Evolutionary conservation across 2,797 vertebrate species (phyloP), one percentile per base, ranked within the genome.

Genomic region (Platalea minor): DNA sequence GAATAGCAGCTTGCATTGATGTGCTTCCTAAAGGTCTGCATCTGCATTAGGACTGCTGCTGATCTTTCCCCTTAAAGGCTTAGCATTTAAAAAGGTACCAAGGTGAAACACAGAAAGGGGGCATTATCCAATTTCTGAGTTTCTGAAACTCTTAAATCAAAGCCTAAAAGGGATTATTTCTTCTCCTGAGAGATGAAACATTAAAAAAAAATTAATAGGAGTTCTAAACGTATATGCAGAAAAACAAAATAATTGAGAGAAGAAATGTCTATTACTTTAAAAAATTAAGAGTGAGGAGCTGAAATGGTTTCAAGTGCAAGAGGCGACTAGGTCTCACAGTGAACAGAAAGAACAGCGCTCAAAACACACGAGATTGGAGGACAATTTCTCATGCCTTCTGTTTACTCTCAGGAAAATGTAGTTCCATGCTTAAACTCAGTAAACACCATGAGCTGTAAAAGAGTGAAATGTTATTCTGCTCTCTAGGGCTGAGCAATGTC

Each of bases 21-120:
- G 89, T 91, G 87, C 46, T 81, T 96, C 81, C 78, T 78, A 85
- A 91, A 91, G 86, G 89, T 87, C 82, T 94, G 76, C 51, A 72
- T 92, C 91, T 73, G 85, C 84, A 78, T 89, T 85, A 93, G 46
- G 64, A 93, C 33, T 57, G 69, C 50, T 91, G 86, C 73, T 85
- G 75, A 92, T 92, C 75, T 91, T 84, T 91, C 76, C 28, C 24
- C 61, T 94, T 85, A 59, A 91, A 74, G 54, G 50, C 75, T 92
- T 72, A 81, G 9, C 16, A n/a, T 83, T 86, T 85, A 51, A 60
- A 88, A 84, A 72, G 57, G 26, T 61, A 50, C 12, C 60, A 50
- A 0, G 0, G 45, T 1, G 5, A 78, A 92, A 69, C 68, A 81
- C 25, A 56, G 75, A 53, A 17, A 72, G 20, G 13, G 39, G 41